Conservation (phyloP, 2,888 invertebrate genomes). For the Melinopterus prodromus region DNA sequence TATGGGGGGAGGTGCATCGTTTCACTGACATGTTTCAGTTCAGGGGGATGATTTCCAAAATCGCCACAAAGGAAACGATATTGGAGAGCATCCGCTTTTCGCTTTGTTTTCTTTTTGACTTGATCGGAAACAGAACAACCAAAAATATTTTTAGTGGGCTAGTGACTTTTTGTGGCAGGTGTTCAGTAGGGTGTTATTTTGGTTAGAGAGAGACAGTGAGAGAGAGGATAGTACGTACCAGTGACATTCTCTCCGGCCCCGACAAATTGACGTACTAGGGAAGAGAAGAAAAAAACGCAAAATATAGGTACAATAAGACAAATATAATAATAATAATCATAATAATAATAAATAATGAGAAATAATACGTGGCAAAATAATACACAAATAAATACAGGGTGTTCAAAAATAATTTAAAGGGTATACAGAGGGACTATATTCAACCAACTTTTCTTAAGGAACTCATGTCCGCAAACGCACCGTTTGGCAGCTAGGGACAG, state of each 20-base stretch:
- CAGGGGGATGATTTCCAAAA: slow-evolving; percentile 33
- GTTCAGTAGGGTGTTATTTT: slow-evolving; percentile 12
- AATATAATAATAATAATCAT: slow-evolving; percentile 51
- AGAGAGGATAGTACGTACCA: slow-evolving; percentile 61
- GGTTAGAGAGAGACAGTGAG: slow-evolving; percentile 48
- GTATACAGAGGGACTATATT: no score
- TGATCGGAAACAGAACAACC: slow-evolving; percentile 58
- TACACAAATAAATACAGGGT: slow-evolving; percentile 30
- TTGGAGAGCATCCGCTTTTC: slow-evolving; percentile 18
- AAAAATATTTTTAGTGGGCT: slow-evolving; percentile 52
- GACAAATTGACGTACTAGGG: slow-evolving; percentile 64
- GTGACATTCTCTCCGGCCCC: slow-evolving; percentile 63
- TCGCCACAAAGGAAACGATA: slow-evolving; percentile 27
- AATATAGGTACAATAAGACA: slow-evolving; percentile 62
- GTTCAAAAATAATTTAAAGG: no score
- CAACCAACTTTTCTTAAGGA: no score
- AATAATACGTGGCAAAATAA: slow-evolving; percentile 36
- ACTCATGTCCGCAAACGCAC: no score
- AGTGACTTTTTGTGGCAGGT: slow-evolving; percentile 20
- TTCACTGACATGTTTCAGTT: slow-evolving; percentile 35
- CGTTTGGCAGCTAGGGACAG: no score
- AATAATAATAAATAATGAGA: slow-evolving; percentile 42
- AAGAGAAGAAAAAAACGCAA: slow-evolving; percentile 63
- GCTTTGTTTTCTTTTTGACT: background rate
- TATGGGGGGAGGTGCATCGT: slow-evolving; percentile 53